Percentiles rank a stretch among this genome's conserved stretches.
These are phyloP conservation scores for Okapia johnstoni DNA, from an alignment of 2,113 vertebrate genomes.

Conservation along the genomic window DNA sequence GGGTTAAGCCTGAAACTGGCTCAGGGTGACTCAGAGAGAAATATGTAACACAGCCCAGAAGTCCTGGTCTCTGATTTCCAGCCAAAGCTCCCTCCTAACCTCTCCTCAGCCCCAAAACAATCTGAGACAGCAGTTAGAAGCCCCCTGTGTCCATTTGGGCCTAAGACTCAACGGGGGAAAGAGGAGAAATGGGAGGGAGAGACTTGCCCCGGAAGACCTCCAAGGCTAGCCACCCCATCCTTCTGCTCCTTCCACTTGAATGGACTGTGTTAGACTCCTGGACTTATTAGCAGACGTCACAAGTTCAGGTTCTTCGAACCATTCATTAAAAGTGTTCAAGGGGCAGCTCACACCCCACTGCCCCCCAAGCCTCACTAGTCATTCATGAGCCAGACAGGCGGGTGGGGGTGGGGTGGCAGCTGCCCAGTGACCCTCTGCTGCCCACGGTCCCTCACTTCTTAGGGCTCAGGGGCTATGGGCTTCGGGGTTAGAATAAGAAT, in stretches of 20 bases:
- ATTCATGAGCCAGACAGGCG: slow-evolving; percentile 64
- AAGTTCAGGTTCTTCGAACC: slow-evolving; percentile 75
- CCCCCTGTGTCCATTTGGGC: not conserved
- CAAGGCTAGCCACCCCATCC: not conserved
- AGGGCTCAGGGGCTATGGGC: not conserved
- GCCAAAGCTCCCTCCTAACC: not conserved
- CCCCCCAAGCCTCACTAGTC: slow-evolving; percentile 70
- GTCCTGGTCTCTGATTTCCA: not conserved
- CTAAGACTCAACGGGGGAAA: not conserved
- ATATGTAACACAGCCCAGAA: rapidly evolving
- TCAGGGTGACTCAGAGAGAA: slow-evolving; percentile 55
- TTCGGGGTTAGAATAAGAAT: not conserved
- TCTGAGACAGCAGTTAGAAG: not conserved
- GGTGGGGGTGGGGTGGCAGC: not conserved
- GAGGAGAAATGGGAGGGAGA: not conserved
- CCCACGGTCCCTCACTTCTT: not conserved
- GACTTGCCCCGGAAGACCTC: no score
- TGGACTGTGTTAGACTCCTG: not conserved
- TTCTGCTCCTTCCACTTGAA: not conserved
- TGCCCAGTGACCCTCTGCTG: not conserved
- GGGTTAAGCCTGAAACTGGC: not conserved
- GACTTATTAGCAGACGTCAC: slow-evolving; percentile 80
- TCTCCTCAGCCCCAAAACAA: not conserved
- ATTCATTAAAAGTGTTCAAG: slow-evolving; percentile 79
- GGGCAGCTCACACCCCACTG: slow-evolving; percentile 60